These are phyloP conservation scores for Mormoops blainvillei DNA, from an alignment of 2,113 vertebrate genomes.

Conservation along the genomic window DNA sequence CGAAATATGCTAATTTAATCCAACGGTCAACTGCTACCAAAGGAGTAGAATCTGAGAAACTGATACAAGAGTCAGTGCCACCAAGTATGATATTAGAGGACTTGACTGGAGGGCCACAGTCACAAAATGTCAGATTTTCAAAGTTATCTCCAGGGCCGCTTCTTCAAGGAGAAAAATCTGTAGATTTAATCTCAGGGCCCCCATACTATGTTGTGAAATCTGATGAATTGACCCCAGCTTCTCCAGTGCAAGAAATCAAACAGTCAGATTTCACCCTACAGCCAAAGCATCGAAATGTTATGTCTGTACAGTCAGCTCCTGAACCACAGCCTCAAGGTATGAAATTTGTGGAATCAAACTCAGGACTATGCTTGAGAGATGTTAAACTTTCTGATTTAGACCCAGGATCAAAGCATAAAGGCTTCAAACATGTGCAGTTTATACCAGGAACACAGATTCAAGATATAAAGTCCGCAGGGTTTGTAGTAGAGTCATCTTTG, in stretches of 20 bases:
- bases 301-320: background rate
- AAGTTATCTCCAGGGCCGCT: background rate
- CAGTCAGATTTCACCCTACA: background rate
- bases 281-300: background rate
- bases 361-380: slow-evolving; percentile 28
- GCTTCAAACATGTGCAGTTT: background rate
- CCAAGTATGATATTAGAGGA: background rate
- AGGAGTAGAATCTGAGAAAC: background rate
- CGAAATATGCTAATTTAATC: background rate
- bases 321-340: background rate
- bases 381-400: slow-evolving; percentile 32
- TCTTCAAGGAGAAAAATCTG: slow-evolving; percentile 15
- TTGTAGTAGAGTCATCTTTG: slow-evolving; percentile 15
- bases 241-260: slow-evolving; percentile 17
- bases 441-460: background rate
- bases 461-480: background rate
- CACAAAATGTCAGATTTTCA: slow-evolving; percentile 42
- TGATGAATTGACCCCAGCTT: background rate
- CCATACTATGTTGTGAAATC: background rate
- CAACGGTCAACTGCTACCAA: background rate
- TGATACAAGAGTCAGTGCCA: background rate
- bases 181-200: background rate
- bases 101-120: background rate
- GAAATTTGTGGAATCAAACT: background rate
- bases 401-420: background rate